Percentiles rank a stretch among this genome's conserved stretches.
Evolutionary conservation across 2,888 invertebrate species (phyloP).

Genomic region (Eupithecia dodoneata): DNA sequence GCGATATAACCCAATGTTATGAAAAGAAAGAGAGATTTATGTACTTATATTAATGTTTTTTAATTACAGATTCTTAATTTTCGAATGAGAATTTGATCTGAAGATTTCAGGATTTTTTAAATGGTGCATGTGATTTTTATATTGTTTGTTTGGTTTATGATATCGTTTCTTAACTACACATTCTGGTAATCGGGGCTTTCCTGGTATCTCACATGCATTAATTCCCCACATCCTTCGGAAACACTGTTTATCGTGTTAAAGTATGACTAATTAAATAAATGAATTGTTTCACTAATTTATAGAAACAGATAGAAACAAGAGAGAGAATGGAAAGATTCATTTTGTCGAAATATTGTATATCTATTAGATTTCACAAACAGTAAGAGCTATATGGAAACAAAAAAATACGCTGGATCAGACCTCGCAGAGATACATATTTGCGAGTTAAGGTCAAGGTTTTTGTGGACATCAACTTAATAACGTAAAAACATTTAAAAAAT

Average conservation of each 20-base stretch:
- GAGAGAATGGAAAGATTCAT: neutral
- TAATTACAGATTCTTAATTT: no score
- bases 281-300: neutral
- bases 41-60: no score
- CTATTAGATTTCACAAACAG: neutral
- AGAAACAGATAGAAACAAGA: neutral
- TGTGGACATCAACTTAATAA: neutral
- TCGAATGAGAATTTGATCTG: neutral
- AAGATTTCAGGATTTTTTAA: neutral
- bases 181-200: slow-evolving; percentile 8
- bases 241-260: neutral
- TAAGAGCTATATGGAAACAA: neutral
- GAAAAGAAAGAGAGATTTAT: neutral
- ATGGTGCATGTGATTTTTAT: neutral
- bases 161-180: neutral
- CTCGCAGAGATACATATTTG: neutral
- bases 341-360: neutral
- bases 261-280: neutral
- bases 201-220: slow-evolving; percentile 6
- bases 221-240: slow-evolving; percentile 4
- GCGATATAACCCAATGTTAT: neutral
- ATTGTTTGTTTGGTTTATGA: neutral
- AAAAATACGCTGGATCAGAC: neutral
- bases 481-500: neutral
- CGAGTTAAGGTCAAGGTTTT: neutral